Evolutionary conservation across 2,888 invertebrate genomes (phyloP).

Genomic region (Lamellibrachia satsuma): DNA sequence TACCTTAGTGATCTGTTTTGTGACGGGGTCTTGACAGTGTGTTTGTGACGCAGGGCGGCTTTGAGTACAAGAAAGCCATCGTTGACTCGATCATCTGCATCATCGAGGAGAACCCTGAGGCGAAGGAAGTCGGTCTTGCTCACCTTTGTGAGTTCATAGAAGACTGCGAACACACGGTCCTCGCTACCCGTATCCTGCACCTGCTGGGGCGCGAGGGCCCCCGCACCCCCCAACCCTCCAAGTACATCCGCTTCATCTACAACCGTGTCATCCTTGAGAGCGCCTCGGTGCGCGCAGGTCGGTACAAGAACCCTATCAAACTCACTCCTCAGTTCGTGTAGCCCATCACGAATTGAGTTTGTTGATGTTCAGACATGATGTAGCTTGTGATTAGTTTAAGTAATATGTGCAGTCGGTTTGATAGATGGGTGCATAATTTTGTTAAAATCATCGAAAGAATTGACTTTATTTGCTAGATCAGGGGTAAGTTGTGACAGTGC

Average conservation of each 20-base stretch:
- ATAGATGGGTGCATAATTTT: no score
- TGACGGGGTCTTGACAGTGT: neutral
- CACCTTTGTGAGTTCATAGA: conserved; percentile 99
- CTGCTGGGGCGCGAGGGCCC: conserved; percentile 97
- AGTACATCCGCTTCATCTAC: conserved; percentile 75
- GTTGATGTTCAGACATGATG: no score
- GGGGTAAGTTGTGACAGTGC: no score
- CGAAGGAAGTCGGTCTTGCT: conserved; percentile 92
- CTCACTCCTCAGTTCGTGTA: neutral
- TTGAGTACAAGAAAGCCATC: conserved; percentile 97
- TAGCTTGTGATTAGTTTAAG: no score
- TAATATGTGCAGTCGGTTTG: no score
- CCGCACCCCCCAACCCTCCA: conserved; percentile 89
- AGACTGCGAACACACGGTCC: conserved; percentile 96
- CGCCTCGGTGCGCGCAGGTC: conserved; percentile 86
- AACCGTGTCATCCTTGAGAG: conserved; percentile 92
- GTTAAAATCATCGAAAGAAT: no score
- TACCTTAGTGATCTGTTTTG: neutral
- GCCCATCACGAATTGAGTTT: no score
- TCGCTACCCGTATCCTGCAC: conserved; percentile 95
- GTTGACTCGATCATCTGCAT: conserved; percentile 97
- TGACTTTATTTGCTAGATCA: no score
- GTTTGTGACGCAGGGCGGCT: conserved; percentile 73
- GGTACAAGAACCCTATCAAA: conserved; percentile 26
- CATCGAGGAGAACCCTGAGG: conserved; percentile 97